Base-by-base conservation (phyloP, 2,113 vertebrate species). In the Pollachius pollachius region DNA sequence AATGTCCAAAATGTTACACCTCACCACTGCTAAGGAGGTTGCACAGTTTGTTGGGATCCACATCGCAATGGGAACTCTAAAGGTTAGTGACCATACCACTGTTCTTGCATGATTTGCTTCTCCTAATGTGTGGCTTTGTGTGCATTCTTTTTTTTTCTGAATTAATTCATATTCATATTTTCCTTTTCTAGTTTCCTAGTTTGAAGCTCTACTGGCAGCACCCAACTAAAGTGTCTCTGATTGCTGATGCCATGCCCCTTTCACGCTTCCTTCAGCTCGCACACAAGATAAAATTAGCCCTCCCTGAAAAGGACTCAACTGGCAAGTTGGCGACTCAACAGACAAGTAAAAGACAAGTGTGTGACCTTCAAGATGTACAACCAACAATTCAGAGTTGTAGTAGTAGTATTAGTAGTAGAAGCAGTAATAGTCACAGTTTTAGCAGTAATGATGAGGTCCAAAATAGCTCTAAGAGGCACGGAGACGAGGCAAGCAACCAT, bases 11-110 rank as follows among this genome's bases (percentile, higher is more conserved):
- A 62, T 72, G 62, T 1, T 75, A 8, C 70, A 75, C 1, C 66
- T 79, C n/a, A 76, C 90, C 41, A 89, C 89, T 5, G 75, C 34
- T 65, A 79, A 65, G 71, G 92, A 92, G 75, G 88, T 92, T 11
- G 89, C 91, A 21, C 79, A 85, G 64, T 91, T 91, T 82, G 88
- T 92, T 60, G 92, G 92, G 69, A 90, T 93, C 76, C 92, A 93
- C 81, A 88, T 93, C 69, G 92, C 92, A 62, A 93, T 93, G 92
- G 92, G 92, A 85, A 92, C 92, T 37, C 79, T 93, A 18, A 92
- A 92, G 91, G 92, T 92, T 75, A 82, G 90, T 57, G 54, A 17
- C 41, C 41, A 57, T 57, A 48, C 30, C 30, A 34, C 30, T 83
- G 15, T 56, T 74, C 19, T 3, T 37, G 0, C 59, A 27, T 30